Evolutionary conservation across 2,888 invertebrate species (phyloP).

Genomic region (Harpalus rubripes): DNA sequence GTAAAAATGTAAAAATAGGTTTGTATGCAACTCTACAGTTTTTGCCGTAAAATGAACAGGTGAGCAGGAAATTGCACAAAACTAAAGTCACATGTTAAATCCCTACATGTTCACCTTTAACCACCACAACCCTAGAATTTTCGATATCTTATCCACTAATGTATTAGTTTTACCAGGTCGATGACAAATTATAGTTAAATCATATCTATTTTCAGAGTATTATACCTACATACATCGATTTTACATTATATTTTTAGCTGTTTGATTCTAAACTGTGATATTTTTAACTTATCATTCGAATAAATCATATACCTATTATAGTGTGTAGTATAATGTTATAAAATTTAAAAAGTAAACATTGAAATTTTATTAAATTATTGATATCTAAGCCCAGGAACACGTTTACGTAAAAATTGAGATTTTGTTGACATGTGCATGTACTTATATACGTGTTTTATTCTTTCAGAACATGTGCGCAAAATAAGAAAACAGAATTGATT

Average conservation of each 20-base stretch:
- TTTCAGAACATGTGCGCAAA: background rate
- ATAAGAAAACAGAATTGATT: conserved; percentile 4
- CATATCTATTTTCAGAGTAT: background rate
- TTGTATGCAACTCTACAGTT: too few relatives aligned
- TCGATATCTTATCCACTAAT: too few relatives aligned
- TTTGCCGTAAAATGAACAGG: too few relatives aligned
- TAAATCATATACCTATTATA: background rate
- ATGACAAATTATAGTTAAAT: conserved; percentile 19
- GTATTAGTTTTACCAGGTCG: background rate
- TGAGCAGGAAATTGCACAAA: too few relatives aligned
- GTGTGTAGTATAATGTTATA: background rate
- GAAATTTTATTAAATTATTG: background rate
- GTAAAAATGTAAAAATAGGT: too few relatives aligned
- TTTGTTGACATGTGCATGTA: background rate
- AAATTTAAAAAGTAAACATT: background rate
- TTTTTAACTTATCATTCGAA: background rate
- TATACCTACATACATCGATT: background rate
- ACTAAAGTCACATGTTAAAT: too few relatives aligned
- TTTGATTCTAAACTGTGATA: background rate
- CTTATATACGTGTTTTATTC: background rate
- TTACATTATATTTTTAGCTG: conserved; percentile 8
- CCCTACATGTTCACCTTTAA: too few relatives aligned
- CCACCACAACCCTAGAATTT: too few relatives aligned
- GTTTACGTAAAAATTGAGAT: background rate
- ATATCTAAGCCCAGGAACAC: background rate